Base-by-base conservation (phyloP, 2,113 vertebrate genomes). In the Falco punctatus region DNA sequence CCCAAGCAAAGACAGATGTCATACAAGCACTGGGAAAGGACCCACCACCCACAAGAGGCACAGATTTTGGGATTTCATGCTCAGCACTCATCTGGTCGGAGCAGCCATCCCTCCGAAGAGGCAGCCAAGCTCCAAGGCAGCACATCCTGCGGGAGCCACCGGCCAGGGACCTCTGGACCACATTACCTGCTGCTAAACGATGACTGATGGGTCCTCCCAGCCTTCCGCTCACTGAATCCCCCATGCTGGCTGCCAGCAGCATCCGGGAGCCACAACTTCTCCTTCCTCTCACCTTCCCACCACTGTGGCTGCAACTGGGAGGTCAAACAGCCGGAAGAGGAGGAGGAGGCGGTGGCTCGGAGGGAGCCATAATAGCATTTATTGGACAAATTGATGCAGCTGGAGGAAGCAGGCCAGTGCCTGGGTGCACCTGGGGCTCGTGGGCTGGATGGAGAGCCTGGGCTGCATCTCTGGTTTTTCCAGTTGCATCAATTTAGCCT, bases 271-370 rank as follows among this genome's bases (percentile, higher is more conserved):
- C 2, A 0, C 3, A 1, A 11, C 15, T 38, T 80, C n/a, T 32
- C 49, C 64, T 42, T 72, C 62, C 32, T 33, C 42, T 75, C 58
- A 51, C 49, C 58, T 88, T 84, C 55, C 66, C 33, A 26, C 42
- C 3, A 1, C 62, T 2, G 1, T 0, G 4, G 54, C 77, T 77
- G 51, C 1, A 1, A 13, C 40, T 3, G 0, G 26, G 28, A 27
- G 13, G n/a, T 83, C 67, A 49, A 51, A 26, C 2, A 5, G 54
- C 21, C n/a, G 0, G 3, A 32, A 35, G 38, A 59, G 28, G 46
- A 44, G 55, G 51, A 59, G 30, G 35, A 79, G 48, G 58, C 58
- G 23, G 33, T 26, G 48, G 52, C 44, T 64, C 2, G 13, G 66
- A 35, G 28, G 61, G 48, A 74, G 82, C 28, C 1, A 30, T 81